Base-by-base conservation (phyloP, 2,888 invertebrate species). In the Sminthurinus aureus region DNA sequence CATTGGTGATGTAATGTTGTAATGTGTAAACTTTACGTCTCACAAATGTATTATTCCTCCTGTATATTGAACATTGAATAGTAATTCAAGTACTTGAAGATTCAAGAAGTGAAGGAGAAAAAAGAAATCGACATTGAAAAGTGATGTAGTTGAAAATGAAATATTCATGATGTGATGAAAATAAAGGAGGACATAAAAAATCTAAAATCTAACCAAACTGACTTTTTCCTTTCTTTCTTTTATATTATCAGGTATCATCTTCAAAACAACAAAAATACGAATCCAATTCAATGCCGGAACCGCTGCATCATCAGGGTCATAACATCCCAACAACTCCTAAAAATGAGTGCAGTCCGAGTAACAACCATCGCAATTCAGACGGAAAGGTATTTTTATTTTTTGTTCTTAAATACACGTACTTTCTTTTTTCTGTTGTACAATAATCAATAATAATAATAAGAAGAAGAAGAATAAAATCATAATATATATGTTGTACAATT, bases 241-340 rank as follows among this genome's bases (percentile, higher is more conserved):
- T 51, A 13, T 71, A 15, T 13, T 38, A 38, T 38, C 38, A 80
- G 80, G 80, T 71, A 51, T 80, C 80, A 22, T 80, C 80, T 18
- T 66, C 75, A 38, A 83, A 83, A 69, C 52, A 71, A 52, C 73
- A 83, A 78, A n/a, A n/a, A n/a, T n/a, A n/a, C n/a, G n/a, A 38
- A 38, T 20, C 20, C 24, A 77, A 82, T 26, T 69, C 67, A 79
- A 83, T 83, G 78, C 83, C 83, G 78, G 83, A 83, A 76, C 77
- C 83, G 0, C 58, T 78, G n/a, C 83, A 83, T 64, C 83, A 71
- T 15, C 51, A 74, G 13, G 24, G 81, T 11, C 84, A 84, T 51
- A 71, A 74, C 38, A 69, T 51, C n/a, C 51, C 74, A 22, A 51
- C 58, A 18, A 74, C 79, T 12, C 24, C 24, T 24, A 84, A 69